Conservation (phyloP, 2,797 vertebrate genomes). For the Notamacropus eugenii region DNA sequence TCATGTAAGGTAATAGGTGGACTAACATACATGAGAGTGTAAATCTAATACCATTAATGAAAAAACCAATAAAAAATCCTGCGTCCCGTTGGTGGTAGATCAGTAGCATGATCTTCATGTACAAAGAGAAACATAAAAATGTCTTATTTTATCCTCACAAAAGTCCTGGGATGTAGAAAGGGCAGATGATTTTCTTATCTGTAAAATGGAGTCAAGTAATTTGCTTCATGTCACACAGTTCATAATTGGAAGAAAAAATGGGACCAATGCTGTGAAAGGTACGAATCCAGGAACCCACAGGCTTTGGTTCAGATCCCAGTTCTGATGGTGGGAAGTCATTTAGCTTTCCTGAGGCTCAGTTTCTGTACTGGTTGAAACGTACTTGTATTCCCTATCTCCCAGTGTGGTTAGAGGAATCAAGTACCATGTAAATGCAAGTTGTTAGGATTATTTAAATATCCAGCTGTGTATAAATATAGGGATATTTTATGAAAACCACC, state of each 20-base stretch:
- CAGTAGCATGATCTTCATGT: background rate
- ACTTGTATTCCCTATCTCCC: background rate
- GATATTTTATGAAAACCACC: background rate
- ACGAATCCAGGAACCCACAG: background rate
- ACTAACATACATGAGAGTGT: background rate
- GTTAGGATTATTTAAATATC: background rate
- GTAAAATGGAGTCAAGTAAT: background rate
- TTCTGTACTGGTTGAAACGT: background rate
- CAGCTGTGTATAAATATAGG: background rate
- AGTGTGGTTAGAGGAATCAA: background rate
- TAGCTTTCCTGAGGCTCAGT: background rate
- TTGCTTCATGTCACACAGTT: background rate
- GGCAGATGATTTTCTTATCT: slow-evolving; percentile 14
- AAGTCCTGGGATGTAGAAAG: background rate
- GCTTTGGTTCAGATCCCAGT: background rate
- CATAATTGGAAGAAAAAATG: background rate
- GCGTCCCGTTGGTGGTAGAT: background rate
- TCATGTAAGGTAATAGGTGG: background rate
- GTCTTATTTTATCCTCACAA: slow-evolving; percentile 4
- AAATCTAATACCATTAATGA: background rate
- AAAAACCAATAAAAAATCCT: background rate
- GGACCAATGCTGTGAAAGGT: background rate
- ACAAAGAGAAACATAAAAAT: background rate
- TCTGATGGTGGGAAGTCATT: background rate
- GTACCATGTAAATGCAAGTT: background rate